Percentiles rank a stretch among this genome's conserved stretches.
phyloP scores from a whole-genome alignment of 2,113 vertebrate species.

The Paradoxurus hermaphroditus region DNA sequence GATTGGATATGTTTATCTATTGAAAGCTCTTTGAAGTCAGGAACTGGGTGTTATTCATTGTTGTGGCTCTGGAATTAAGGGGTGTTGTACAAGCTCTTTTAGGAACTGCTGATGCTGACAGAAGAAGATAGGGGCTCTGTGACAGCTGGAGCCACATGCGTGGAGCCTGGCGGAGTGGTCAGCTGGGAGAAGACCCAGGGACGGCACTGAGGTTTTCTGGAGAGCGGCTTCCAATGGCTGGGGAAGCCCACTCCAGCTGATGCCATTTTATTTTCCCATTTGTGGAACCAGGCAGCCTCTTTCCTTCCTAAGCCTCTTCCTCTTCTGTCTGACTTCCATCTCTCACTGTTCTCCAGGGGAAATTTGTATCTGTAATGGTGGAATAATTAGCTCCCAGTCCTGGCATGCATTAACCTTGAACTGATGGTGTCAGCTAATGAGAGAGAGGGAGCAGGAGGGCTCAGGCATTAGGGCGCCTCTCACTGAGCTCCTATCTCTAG shows the following conservation, averaged over 20 bases:
- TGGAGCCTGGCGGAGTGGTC: background rate
- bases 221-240: background rate
- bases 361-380: conserved; percentile 36
- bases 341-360: conserved; percentile 29
- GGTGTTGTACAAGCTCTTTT: background rate
- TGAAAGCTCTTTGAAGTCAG: background rate
- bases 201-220: background rate
- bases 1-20: background rate
- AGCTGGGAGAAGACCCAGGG: background rate
- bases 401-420: conserved; percentile 45
- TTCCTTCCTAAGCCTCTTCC: background rate
- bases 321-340: background rate
- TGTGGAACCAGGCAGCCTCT: background rate
- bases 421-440: conserved; percentile 58
- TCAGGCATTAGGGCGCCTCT: background rate
- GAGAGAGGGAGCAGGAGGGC: background rate
- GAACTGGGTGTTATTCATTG: background rate
- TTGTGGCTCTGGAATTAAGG: background rate
- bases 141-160: background rate
- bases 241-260: background rate
- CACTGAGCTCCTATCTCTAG: background rate
- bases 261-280: background rate
- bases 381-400: conserved; percentile 41
- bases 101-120: background rate
- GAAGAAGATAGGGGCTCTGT: no score